Percentiles rank a stretch among this genome's conserved stretches.
Evolutionary conservation across 1,140 invertebrate species (phyloP).

Genomic region (Galleria mellonella): DNA sequence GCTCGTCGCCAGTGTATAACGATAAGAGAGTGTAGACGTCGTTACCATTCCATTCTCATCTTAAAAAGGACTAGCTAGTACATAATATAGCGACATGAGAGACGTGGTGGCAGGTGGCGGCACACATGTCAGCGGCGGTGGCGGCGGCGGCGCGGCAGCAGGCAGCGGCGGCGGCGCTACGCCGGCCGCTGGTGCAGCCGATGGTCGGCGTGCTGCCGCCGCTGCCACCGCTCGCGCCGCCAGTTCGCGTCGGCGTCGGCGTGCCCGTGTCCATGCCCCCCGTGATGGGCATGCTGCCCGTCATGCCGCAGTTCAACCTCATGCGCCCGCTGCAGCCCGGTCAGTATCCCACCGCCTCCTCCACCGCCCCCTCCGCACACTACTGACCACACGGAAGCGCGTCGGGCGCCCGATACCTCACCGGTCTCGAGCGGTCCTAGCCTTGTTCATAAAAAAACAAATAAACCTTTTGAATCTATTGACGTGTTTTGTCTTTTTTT

Average conservation of each 20-base stretch:
- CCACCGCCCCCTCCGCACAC: slow-evolving; percentile 1
- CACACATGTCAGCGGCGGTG: slow-evolving; percentile 56
- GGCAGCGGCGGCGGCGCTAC: slow-evolving; percentile 34
- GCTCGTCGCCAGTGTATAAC: too few species aligned
- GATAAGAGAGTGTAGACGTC: too few species aligned
- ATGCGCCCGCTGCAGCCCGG: slow-evolving; percentile 78
- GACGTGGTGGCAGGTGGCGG: slow-evolving; percentile 51
- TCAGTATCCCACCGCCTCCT: slow-evolving; percentile 37
- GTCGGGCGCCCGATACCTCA: too few species aligned
- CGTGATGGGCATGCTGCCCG: slow-evolving; percentile 75
- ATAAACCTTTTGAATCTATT: too few species aligned
- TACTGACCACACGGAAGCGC: too few species aligned
- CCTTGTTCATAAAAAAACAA: too few species aligned
- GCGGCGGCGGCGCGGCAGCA: slow-evolving; percentile 23
- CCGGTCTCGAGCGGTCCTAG: too few species aligned
- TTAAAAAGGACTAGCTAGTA: too few species aligned
- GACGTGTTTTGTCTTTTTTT: too few species aligned
- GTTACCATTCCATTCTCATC: too few species aligned
- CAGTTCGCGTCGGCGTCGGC: slow-evolving; percentile 24
- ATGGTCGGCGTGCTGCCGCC: slow-evolving; percentile 19
- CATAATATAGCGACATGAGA: too few species aligned
- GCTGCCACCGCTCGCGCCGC: slow-evolving; percentile 12
- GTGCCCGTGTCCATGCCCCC: slow-evolving; percentile 61
- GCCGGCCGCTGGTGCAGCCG: slow-evolving; percentile 43
- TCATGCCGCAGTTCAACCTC: slow-evolving; percentile 83